phyloP scores from a whole-genome alignment of 1,140 invertebrate species.

The Schmidtea mediterranea region DNA sequence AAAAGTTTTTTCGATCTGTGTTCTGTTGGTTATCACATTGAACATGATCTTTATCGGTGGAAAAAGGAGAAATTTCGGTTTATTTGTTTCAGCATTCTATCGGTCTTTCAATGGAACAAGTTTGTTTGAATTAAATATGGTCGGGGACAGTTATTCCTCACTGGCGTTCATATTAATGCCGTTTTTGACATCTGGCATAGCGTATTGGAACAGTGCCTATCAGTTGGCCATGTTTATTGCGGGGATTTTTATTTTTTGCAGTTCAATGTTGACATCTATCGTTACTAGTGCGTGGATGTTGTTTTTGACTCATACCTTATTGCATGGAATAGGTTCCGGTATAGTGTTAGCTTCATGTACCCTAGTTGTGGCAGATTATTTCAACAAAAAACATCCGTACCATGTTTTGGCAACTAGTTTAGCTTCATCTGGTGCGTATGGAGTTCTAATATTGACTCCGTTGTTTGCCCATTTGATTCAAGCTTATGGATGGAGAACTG shows the following conservation, averaged over 20 bases:
- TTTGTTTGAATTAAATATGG: conserved; percentile 1
- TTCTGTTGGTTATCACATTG: conserved; percentile 29
- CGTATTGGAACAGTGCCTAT: background rate
- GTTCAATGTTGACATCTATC: background rate
- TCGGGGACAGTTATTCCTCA: conserved; percentile 1
- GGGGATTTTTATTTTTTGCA: background rate
- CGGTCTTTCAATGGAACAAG: background rate
- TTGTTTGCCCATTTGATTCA: background rate
- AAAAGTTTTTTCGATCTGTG: too few species aligned
- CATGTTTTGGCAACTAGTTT: conserved; percentile 11
- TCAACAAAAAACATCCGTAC: conserved; percentile 11
- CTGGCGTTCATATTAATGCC: conserved; percentile 2
- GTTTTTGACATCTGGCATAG: background rate
- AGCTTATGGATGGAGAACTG: background rate
- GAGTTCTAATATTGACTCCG: background rate
- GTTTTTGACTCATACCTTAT: conserved; percentile 8
- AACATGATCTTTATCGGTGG: conserved; percentile 32
- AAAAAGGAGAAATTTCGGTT: conserved; percentile 15
- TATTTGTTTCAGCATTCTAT: background rate
- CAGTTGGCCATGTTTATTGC: background rate
- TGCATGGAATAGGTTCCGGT: conserved; percentile 12
- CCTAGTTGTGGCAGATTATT: conserved; percentile 12
- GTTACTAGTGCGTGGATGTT: background rate
- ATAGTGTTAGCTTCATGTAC: conserved; percentile 10
- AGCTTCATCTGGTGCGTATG: background rate